phyloP scores from a whole-genome alignment of 2,113 vertebrate genomes.

The Spilogale gracilis region DNA sequence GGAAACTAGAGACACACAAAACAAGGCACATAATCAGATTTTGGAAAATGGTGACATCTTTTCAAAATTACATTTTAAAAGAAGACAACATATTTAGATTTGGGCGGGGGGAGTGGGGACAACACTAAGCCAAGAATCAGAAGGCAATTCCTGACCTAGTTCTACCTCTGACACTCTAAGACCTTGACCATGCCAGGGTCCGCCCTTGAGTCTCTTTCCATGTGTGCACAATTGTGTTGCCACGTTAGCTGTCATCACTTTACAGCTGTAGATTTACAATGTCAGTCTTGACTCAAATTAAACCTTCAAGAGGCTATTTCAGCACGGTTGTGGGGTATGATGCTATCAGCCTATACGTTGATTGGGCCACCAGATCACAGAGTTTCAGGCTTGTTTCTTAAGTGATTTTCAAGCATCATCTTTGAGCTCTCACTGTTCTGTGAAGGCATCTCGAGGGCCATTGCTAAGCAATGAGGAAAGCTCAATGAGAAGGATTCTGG shows the following conservation, averaged over 20 bases:
- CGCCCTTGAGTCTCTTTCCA: neutral
- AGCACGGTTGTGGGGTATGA: neutral
- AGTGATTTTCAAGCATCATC: constrained; percentile 9
- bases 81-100: constrained; percentile 13
- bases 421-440: neutral
- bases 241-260: neutral
- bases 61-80: constrained; percentile 19
- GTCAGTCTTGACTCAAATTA: constrained; percentile 12
- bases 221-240: neutral
- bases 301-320: neutral
- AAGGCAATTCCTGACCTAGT: constrained; percentile 8
- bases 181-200: neutral
- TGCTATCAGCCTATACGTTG: neutral
- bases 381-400: neutral
- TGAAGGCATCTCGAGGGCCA: neutral
- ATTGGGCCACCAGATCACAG: neutral
- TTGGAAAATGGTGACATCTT: neutral
- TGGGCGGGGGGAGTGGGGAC: neutral
- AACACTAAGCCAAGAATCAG: constrained; percentile 15
- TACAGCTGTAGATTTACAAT: neutral
- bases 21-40: constrained; percentile 31
- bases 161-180: neutral
- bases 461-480: neutral
- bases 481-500: neutral
- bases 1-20: constrained; percentile 89